A percentile compares a stretch with the other conserved stretches of the same genome.
phyloP scores from a whole-genome alignment of 2,888 invertebrate genomes.

The Congeria kusceri region DNA sequence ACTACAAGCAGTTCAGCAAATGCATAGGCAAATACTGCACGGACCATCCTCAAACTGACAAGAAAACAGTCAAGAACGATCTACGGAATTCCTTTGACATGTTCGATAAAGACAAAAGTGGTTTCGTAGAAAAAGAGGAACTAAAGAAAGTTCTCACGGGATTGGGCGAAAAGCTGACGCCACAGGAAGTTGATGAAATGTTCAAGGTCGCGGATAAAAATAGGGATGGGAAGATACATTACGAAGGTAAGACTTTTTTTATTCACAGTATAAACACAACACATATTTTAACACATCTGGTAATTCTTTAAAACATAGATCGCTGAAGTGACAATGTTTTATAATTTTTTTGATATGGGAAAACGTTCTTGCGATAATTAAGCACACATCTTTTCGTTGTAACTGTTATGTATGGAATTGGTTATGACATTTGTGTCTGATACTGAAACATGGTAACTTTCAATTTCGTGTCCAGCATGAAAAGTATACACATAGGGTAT shows the following conservation, averaged over 20 bases:
- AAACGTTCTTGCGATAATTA: too few species aligned
- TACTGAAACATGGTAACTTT: too few species aligned
- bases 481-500: too few species aligned
- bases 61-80: slow-evolving; percentile 3
- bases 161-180: slow-evolving; percentile 24
- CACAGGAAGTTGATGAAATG: slow-evolving; percentile 14
- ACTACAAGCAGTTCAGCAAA: slow-evolving; percentile 12
- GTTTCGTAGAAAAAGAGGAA: slow-evolving; percentile 26
- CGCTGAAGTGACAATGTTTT: too few species aligned
- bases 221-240: slow-evolving; percentile 15
- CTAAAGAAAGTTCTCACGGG: slow-evolving; percentile 18
- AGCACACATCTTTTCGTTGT: too few species aligned
- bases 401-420: too few species aligned
- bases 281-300: too few species aligned
- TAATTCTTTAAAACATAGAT: too few species aligned
- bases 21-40: slow-evolving; percentile 15
- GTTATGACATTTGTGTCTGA: too few species aligned
- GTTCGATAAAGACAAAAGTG: slow-evolving; percentile 32
- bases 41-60: neutral
- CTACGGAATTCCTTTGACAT: slow-evolving; percentile 13
- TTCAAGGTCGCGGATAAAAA: slow-evolving; percentile 16
- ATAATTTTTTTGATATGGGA: too few species aligned
- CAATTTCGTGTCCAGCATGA: too few species aligned
- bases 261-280: too few species aligned
- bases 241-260: slow-evolving; percentile 28